Percentiles rank a stretch among this genome's conserved stretches.
phyloP scores from a whole-genome alignment of 2,113 vertebrate species.

The Stegostoma tigrinum region DNA sequence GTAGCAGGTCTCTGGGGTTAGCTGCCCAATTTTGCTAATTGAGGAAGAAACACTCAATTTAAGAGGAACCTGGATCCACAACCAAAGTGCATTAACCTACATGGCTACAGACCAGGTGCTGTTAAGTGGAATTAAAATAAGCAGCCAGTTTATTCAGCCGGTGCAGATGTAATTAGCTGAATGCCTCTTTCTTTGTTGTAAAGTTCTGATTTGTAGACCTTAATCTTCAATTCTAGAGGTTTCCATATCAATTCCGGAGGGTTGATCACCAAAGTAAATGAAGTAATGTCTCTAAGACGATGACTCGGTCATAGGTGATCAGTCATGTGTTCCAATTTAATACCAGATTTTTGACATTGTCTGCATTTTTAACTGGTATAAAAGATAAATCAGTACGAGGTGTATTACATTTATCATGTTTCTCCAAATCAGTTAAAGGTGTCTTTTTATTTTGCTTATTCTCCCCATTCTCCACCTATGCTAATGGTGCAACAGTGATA shows the following conservation, averaged over 20 bases:
- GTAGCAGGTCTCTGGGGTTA: no score
- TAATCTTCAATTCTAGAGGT: not conserved
- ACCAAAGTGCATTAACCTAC: no score
- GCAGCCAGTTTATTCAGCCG: no score
- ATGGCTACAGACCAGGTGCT: no score
- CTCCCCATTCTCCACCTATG: not conserved
- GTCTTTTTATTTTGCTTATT: not conserved
- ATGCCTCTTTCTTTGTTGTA: no score
- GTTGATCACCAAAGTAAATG: not conserved
- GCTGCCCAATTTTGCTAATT: no score
- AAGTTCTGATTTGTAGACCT: not conserved
- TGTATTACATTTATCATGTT: not conserved
- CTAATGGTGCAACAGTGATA: not conserved
- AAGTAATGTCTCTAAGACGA: not conserved
- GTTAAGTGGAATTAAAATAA: no score
- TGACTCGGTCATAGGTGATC: not conserved
- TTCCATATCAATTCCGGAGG: not conserved
- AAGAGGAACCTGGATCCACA: no score
- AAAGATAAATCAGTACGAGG: not conserved
- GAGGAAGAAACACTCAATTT: no score
- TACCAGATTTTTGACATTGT: not conserved
- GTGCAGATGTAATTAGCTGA: no score
- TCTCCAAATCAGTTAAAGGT: not conserved
- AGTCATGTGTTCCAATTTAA: not conserved
- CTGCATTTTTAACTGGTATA: no score